Evolutionary conservation across 2,888 invertebrate genomes (phyloP), one percentile per base, ranked within the genome.

Genomic region (Corbicula japonica): DNA sequence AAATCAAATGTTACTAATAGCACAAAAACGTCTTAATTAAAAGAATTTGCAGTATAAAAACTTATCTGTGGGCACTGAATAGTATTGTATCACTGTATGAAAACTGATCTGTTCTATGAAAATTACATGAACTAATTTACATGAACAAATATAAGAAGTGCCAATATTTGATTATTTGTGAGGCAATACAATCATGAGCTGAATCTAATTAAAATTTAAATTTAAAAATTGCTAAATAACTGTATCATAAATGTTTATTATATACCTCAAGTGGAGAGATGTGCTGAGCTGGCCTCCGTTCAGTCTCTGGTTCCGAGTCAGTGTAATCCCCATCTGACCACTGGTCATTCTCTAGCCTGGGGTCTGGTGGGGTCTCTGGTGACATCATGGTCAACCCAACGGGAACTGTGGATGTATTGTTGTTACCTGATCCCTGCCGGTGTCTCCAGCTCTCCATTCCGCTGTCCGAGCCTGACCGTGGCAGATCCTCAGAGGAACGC

Each of bases 301-400:
- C 84, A 38, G 85, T 86, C 35, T 89, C 90, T 10, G 84, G 83
- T 32, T 91, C 91, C 44, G 87, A 87, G 71, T 90, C 89, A 3
- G 97, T 97, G 81, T 97, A 97, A 91, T 97, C 97, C 93, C 97
- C 97, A 91, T 97, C 97, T 88, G 97, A 97, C 97, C 97, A 98
- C 90, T 96, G 97, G 4, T 89, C 91, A 89, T 97, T 97, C 12
- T 76, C 78, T 1, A 83, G 56, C 6, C 76, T 77, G 8, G 83
- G 83, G 62, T 80, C 80, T 18, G 87, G 84, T 10, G 88, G 89
- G 26, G 88, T 85, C 44, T 87, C 86, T 1, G 90, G 90, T 6
- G 90, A 90, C 81, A 87, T 85, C 89, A 90, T 89, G 41, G 86
- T 88, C 54, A 90, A 82, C 6, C 90, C 89, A 23, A 86, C 70